Percentiles rank a stretch among this genome's conserved stretches.
Conservation (phyloP, 2,797 vertebrate genomes). For the Ambastaia sidthimunki region DNA sequence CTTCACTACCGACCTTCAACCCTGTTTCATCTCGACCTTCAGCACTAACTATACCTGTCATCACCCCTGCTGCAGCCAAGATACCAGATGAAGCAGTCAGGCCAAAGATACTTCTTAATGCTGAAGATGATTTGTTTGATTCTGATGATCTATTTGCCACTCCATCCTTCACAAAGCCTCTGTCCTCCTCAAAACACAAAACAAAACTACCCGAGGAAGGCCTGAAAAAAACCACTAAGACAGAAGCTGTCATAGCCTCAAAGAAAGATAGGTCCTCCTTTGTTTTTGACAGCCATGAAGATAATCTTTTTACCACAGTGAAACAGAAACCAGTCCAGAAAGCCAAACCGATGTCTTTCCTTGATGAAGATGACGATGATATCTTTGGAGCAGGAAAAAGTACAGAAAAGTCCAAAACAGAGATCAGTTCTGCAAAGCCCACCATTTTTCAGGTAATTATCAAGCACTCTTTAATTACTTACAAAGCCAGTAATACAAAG, state of each 20-base stretch:
- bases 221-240: slow-evolving; percentile 55
- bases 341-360: slow-evolving; percentile 73
- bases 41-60: slow-evolving; percentile 68
- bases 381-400: slow-evolving; percentile 81
- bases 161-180: slow-evolving; percentile 52
- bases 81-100: slow-evolving; percentile 57
- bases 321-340: slow-evolving; percentile 81
- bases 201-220: slow-evolving; percentile 63
- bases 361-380: slow-evolving; percentile 80
- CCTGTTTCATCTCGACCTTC: slow-evolving; percentile 61
- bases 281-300: slow-evolving; percentile 72
- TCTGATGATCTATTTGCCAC: slow-evolving; percentile 80
- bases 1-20: slow-evolving; percentile 21
- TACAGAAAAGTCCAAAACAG: slow-evolving; percentile 66
- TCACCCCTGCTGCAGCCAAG: slow-evolving; percentile 51
- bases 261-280: slow-evolving; percentile 71
- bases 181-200: slow-evolving; percentile 64
- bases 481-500: neutral
- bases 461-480: neutral
- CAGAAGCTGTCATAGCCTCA: slow-evolving; percentile 49
- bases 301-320: slow-evolving; percentile 83
- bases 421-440: slow-evolving; percentile 69
- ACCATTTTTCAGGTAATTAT: slow-evolving; percentile 90
- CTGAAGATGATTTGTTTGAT: slow-evolving; percentile 82
- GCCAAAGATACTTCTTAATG: slow-evolving; percentile 63